Base-by-base conservation (phyloP, 2,113 vertebrate genomes). In the Cygnus buccinator region DNA sequence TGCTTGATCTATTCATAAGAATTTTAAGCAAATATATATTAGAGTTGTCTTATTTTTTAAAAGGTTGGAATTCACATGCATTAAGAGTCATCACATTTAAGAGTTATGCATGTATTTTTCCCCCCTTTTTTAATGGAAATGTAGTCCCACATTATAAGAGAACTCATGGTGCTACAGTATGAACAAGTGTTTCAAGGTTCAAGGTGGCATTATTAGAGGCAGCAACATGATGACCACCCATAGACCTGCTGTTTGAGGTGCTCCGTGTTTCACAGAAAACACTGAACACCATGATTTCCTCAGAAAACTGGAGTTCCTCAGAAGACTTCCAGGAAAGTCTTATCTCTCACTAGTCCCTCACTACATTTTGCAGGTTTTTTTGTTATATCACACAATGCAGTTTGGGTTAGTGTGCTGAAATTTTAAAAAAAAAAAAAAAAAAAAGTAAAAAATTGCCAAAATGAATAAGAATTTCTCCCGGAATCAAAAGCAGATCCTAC, bases 251-350 rank as follows among this genome's bases (percentile, higher is more conserved):
- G 3, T 1, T 8, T 67, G 73, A 81, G 28, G 25, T 55, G 16
- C 15, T 62, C 44, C 41, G 22, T n/a, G 25, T 11, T 52, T 89
- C 57, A 37, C 11, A 0, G 0, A 84, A 92, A 89, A 63, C 0
- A 0, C 33, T 29, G 29, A 95, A 61, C 26, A 68, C 5, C 5
- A 12, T 13, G 1, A 87, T 75, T 78, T 94, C 58, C 57, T 89
- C 81, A 29, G 39, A 16, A 59, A 71, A 77, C 13, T 31, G 35
- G 46, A 61, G 59, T 13, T 77, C 25, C 55, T 70, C 3, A 1
- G 21, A 57, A 88, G 23, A 54, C 29, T 76, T 62, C 39, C 86
- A 71, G 39, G 52, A 13, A 75, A 66, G 26, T 14, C 59, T 65
- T 90, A 33, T 66, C 20, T 84, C 48, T 68, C 39, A 81, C 8